Evolutionary conservation across 2,797 vertebrate species (phyloP), one percentile per base, ranked within the genome.

Genomic region (Tragopan temminckii): DNA sequence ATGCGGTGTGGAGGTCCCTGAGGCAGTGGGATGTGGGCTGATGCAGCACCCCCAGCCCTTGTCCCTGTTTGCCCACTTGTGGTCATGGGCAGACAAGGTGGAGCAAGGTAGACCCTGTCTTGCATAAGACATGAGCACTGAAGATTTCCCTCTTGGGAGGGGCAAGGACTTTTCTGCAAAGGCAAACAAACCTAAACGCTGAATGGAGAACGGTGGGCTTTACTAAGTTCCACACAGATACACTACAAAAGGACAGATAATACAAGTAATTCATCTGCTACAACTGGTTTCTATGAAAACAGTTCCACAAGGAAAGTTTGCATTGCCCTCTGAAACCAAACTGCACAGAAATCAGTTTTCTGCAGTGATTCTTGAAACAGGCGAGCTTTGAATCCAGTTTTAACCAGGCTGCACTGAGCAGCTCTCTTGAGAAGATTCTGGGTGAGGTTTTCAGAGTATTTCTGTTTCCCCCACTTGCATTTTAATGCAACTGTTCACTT

Each of bases 231-330:
- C 57, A 46, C 46, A 55, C 18, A 66, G 80, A 62, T 24, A 48
- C 24, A 11, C 35, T 68, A 50, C 55, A 7, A 3, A 57, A 67
- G 35, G 40, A n/a, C 40, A 59, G 0, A 0, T 40, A 17, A 43
- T 50, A 38, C 31, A 53, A 64, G 62, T 17, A 21, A 36, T 80
- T 93, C 42, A 74, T 42, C 50, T 77, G 80, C 79, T 43, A 55
- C 42, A 55, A 52, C 12, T 29, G 20, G 19, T 42, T 48, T 36
- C 29, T 79, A 3, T 7, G 58, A 75, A 82, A 55, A 11, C 50
- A 58, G 45, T 48, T 95, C 45, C 61, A 10, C 23, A 53, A 31
- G 33, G 57, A 85, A 52, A 45, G 27, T 66, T 7, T 62, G 15
- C 9, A 23, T 12, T 40, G 4, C 24, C 23, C 38, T n/a, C 52